Conservation (phyloP, 2,888 invertebrate genomes). For the Tuta absoluta region DNA sequence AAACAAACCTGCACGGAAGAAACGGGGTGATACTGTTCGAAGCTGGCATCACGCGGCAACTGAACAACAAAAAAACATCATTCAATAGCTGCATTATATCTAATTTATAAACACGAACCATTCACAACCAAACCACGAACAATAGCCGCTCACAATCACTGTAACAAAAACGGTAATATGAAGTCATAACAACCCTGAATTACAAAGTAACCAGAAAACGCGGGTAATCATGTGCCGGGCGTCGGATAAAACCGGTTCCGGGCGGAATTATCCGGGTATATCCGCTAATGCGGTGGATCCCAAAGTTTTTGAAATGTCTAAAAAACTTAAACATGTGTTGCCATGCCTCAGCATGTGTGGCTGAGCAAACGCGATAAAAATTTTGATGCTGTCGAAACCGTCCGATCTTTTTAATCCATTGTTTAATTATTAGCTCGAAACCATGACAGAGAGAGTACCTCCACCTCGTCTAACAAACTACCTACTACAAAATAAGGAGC, state of each 20-base stretch:
- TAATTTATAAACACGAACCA: neutral
- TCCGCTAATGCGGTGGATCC: slow-evolving; percentile 29
- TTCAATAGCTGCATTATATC: neutral
- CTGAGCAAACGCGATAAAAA: too few species aligned
- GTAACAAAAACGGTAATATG: slow-evolving; percentile 21
- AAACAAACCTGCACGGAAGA: too few species aligned
- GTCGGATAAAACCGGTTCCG: slow-evolving; percentile 52
- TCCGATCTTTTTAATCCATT: too few species aligned
- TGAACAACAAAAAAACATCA: neutral
- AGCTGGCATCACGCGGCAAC: too few species aligned
- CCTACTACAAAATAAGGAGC: too few species aligned
- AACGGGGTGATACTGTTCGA: too few species aligned
- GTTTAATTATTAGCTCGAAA: too few species aligned
- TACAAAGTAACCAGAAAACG: slow-evolving; percentile 39
- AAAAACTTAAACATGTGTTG: too few species aligned
- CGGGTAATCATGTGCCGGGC: slow-evolving; percentile 60
- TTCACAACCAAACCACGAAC: slow-evolving; percentile 11
- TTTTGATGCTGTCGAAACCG: too few species aligned
- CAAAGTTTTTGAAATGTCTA: neutral
- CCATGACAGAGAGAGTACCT: too few species aligned
- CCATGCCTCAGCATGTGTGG: too few species aligned
- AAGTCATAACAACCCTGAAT: slow-evolving; percentile 24
- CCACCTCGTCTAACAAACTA: too few species aligned
- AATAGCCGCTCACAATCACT: slow-evolving; percentile 17
- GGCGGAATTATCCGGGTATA: slow-evolving; percentile 18